Conservation (phyloP, 2,797 vertebrate genomes). For the Xyrichtys novacula region DNA sequence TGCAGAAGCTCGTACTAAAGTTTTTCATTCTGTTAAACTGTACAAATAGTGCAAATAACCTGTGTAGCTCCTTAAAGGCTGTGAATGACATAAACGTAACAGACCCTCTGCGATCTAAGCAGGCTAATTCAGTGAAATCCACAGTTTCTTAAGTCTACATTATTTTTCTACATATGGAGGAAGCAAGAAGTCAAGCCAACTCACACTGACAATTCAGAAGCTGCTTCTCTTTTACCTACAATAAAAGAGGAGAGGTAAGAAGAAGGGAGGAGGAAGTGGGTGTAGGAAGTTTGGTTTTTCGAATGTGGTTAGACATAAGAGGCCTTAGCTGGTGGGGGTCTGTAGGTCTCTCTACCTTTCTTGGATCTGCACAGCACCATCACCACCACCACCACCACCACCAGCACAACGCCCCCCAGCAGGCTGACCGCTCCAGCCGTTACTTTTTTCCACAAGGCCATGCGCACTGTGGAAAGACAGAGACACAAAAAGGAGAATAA, state of each 20-base stretch:
- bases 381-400: conserved; percentile 45
- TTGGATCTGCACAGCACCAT: conserved; percentile 69
- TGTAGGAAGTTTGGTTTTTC: conserved; percentile 54
- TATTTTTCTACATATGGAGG: conserved; percentile 48
- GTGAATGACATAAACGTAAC: neutral
- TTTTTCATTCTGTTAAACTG: no score
- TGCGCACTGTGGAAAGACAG: conserved; percentile 63
- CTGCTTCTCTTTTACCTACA: conserved; percentile 83
- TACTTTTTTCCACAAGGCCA: conserved; percentile 82
- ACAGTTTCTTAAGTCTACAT: conserved; percentile 19
- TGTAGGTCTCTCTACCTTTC: conserved; percentile 85
- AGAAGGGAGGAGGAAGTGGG: conserved; percentile 50
- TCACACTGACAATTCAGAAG: conserved; percentile 86
- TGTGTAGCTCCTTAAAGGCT: conserved; percentile 13
- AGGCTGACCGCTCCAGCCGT: conserved; percentile 68
- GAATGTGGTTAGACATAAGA: conserved; percentile 68
- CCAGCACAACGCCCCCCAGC: conserved; percentile 58
- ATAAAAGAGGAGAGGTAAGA: conserved; percentile 78
- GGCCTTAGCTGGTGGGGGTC: conserved; percentile 69
- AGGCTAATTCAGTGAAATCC: neutral
- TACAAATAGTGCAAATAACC: conserved; percentile 20
- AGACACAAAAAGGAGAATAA: neutral
- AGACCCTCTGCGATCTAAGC: neutral
- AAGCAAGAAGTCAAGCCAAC: conserved; percentile 78
- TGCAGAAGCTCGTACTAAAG: neutral